Evolutionary conservation across 2,888 invertebrate genomes (phyloP), one percentile per base, ranked within the genome.

Genomic region (Zaprionus bogoriensis): DNA sequence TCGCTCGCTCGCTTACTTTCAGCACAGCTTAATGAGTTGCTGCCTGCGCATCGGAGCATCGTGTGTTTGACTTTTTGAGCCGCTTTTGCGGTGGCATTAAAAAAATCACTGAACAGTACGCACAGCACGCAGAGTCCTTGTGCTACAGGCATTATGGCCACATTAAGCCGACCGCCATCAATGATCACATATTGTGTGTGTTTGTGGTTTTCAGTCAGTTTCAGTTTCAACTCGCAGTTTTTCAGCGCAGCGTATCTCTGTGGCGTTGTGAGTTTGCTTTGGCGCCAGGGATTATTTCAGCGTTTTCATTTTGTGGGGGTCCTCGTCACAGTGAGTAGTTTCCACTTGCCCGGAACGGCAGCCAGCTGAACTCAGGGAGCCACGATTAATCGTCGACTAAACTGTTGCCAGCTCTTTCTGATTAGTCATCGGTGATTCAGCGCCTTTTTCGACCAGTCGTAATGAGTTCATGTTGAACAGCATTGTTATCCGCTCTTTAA

Each of bases 71-170:
- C 69, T 64, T 57, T 69, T 75, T 68, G 61, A 78, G 72, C 79
- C 55, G 68, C 52, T 75, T 75, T 58, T 68, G 83, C 58, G 77
- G 77, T 63, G 53, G 65, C 57, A 58, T 78, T 68, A 63, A 55
- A 72, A 67, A 77, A 78, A 78, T 68, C 76, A 75, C 65, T 38
- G 47, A 51, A 28, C 61, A 54, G 25, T 10, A 46, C 39, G 20
- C 14, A 25, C 2, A n/a, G n/a, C n/a, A 30, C 19, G 45, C 3
- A 19, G 6, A 14, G 12, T 12, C 42, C 22, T 20, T 22, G 22
- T 23, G 22, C 22, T 50, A 51, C 32, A 46, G 23, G 39, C 23
- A 57, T 57, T 48, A 53, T 27, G 46, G 46, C 19, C 52, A 44
- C 63, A 63, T 59, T 52, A 62, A 54, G 54, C 28, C 64, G 48